phyloP scores from a whole-genome alignment of 2,888 invertebrate species.

The Nebria salina region DNA sequence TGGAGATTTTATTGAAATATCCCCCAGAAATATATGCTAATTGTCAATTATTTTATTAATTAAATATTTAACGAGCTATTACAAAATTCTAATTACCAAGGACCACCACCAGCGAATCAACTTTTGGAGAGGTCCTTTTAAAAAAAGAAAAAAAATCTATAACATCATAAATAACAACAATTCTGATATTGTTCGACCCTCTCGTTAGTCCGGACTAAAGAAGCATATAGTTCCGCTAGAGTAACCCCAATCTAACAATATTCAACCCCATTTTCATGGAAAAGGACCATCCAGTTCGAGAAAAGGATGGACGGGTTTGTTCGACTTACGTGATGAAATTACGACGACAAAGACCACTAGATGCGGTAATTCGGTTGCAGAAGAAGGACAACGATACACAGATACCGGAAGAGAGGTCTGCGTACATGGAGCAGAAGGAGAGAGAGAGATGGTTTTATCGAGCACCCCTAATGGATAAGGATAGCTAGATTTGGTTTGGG shows the following conservation, averaged over 20 bases:
- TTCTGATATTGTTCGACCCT: background rate
- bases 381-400: background rate
- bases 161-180: background rate
- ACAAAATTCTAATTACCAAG: too few relatives aligned
- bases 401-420: constrained; percentile 30
- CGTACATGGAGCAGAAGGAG: background rate
- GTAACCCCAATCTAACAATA: background rate
- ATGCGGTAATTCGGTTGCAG: background rate
- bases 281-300: background rate
- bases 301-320: background rate
- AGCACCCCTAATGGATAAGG: constrained; percentile 16
- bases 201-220: background rate
- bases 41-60: background rate
- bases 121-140: background rate
- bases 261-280: background rate
- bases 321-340: background rate
- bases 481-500: constrained; percentile 23
- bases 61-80: too few relatives aligned
- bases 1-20: background rate
- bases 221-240: background rate
- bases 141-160: background rate
- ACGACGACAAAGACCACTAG: background rate
- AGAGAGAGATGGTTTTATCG: constrained; percentile 24
- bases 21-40: background rate
- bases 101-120: too few relatives aligned